These are phyloP conservation scores for Microhierax caerulescens DNA, from an alignment of 2,797 vertebrate species.

Conservation along the genomic window DNA sequence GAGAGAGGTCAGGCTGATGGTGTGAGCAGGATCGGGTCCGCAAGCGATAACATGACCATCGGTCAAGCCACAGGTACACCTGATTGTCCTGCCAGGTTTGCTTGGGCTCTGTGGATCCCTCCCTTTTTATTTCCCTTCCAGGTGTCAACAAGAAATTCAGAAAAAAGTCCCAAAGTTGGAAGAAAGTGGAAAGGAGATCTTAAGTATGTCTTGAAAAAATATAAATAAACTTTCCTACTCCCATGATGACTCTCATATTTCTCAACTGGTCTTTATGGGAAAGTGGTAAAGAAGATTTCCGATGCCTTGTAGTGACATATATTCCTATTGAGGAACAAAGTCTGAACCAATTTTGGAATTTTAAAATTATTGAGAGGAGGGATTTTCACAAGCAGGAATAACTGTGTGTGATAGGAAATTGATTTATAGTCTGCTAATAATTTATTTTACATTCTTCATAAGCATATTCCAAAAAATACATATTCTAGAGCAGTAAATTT, in stretches of 20 bases:
- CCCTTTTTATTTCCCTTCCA: neutral
- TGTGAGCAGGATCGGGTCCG: neutral
- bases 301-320: neutral
- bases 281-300: neutral
- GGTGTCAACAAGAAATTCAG: neutral
- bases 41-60: rapidly evolving
- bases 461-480: neutral
- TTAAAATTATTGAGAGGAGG: neutral
- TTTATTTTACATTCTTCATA: neutral
- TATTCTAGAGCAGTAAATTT: neutral
- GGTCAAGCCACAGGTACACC: neutral
- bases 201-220: neutral
- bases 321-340: neutral
- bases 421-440: neutral
- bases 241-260: neutral
- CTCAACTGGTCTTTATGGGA: neutral
- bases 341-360: neutral
- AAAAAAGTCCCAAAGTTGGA: neutral
- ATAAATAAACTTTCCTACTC: neutral
- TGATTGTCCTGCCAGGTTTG: neutral
- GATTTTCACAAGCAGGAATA: neutral
- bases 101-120: rapidly evolving
- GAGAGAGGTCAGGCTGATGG: neutral
- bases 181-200: neutral
- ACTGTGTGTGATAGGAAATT: neutral